Conservation (phyloP, 2,888 invertebrate species). For the Melipona bicolor region DNA sequence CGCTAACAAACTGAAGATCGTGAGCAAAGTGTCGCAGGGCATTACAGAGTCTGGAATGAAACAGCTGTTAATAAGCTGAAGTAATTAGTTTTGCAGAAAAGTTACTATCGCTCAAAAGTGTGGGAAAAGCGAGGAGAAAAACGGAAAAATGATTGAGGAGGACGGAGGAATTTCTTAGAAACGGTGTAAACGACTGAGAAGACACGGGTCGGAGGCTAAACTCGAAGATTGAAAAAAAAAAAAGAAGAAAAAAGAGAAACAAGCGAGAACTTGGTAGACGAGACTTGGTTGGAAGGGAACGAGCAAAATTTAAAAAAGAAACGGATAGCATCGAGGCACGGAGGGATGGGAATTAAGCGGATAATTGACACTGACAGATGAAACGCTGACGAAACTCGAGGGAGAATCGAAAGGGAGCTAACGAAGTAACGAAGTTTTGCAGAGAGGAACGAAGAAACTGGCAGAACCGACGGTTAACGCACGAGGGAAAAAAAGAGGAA, state of each 20-base stretch:
- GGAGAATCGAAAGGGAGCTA: conserved; percentile 21
- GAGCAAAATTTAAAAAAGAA: conserved; percentile 23
- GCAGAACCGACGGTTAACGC: not conserved
- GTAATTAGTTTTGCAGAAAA: not conserved
- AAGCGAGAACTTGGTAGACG: not conserved
- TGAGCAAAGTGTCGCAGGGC: not conserved
- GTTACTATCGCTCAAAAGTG: no score
- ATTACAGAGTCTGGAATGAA: not conserved
- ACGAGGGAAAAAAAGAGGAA: not conserved
- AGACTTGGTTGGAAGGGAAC: not conserved
- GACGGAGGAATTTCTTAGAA: not conserved
- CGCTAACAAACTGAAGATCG: not conserved
- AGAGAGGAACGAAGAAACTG: conserved; percentile 2
- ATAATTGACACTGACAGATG: conserved; percentile 32
- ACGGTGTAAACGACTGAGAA: not conserved
- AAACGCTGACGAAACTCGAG: conserved; percentile 32
- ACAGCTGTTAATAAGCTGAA: not conserved
- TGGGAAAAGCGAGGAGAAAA: not conserved
- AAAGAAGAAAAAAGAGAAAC: not conserved
- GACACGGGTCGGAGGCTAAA: not conserved
- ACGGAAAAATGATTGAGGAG: not conserved
- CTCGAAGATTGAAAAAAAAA: not conserved
- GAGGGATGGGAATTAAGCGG: conserved; percentile 40
- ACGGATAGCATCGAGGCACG: conserved; percentile 7
- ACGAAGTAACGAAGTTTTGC: conserved; percentile 32